Conservation (phyloP, 1,140 invertebrate species). For the Elysia chlorotica region DNA sequence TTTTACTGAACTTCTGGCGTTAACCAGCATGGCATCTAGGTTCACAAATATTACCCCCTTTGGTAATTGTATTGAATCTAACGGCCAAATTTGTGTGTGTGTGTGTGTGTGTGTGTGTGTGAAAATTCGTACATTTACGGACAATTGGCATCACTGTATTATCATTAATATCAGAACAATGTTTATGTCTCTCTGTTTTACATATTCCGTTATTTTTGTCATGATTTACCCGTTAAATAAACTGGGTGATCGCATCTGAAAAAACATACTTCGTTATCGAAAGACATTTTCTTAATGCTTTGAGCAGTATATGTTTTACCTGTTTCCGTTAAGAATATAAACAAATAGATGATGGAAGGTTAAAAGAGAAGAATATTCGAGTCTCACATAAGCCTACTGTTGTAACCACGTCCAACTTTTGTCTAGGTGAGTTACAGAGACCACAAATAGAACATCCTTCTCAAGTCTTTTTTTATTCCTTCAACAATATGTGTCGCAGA, state of each 20-base stretch:
- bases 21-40: background rate
- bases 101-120: conserved; percentile 6
- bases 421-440: too few species aligned
- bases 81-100: background rate
- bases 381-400: too few species aligned
- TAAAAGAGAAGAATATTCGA: too few species aligned
- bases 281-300: background rate
- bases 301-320: too few species aligned
- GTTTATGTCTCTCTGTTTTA: background rate
- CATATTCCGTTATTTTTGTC: background rate
- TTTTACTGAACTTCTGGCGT: background rate
- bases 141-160: background rate
- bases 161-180: background rate
- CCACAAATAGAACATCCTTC: too few species aligned
- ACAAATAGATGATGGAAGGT: too few species aligned
- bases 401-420: too few species aligned
- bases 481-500: too few species aligned
- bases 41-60: background rate
- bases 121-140: background rate
- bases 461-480: too few species aligned
- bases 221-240: background rate
- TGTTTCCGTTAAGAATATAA: too few species aligned
- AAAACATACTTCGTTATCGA: background rate
- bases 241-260: background rate
- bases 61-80: background rate